Percentiles rank a stretch among this genome's conserved stretches.
Evolutionary conservation across 1,140 invertebrate genomes (phyloP).

Genomic region (Amyelois transitella): DNA sequence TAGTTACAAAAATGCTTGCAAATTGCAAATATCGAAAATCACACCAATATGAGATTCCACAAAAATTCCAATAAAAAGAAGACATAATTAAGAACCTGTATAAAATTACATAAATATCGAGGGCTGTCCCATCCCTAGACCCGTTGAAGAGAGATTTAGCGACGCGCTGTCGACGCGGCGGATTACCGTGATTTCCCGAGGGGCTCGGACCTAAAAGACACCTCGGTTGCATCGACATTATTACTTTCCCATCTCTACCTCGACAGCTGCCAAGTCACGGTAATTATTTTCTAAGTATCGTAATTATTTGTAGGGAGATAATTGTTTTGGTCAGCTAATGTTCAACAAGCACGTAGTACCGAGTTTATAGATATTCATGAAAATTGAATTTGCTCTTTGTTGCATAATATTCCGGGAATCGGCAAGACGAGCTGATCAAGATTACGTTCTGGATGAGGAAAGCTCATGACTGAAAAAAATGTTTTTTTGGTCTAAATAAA

Average conservation of each 20-base stretch:
- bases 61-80: too few species aligned
- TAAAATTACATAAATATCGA: neutral
- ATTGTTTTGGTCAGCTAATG: neutral
- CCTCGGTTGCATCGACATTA: constrained; percentile 47
- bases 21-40: too few species aligned
- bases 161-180: constrained; percentile 44
- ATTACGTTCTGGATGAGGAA: too few species aligned
- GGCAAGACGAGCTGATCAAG: too few species aligned
- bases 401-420: too few species aligned
- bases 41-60: too few species aligned
- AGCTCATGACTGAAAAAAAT: too few species aligned
- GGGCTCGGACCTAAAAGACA: constrained; percentile 64
- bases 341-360: neutral
- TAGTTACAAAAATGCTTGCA: too few species aligned
- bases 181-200: constrained; percentile 70
- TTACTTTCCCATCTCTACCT: constrained; percentile 36
- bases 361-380: too few species aligned
- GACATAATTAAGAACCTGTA: neutral
- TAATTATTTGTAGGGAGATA: constrained; percentile 1
- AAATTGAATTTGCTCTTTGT: too few species aligned
- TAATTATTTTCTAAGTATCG: constrained; percentile 37
- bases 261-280: constrained; percentile 20
- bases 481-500: too few species aligned
- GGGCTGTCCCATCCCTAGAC: constrained; percentile 18
- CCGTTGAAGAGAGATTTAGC: constrained; percentile 53